Evolutionary conservation across 2,797 vertebrate genomes (phyloP).

Genomic region (Champsocephalus esox): DNA sequence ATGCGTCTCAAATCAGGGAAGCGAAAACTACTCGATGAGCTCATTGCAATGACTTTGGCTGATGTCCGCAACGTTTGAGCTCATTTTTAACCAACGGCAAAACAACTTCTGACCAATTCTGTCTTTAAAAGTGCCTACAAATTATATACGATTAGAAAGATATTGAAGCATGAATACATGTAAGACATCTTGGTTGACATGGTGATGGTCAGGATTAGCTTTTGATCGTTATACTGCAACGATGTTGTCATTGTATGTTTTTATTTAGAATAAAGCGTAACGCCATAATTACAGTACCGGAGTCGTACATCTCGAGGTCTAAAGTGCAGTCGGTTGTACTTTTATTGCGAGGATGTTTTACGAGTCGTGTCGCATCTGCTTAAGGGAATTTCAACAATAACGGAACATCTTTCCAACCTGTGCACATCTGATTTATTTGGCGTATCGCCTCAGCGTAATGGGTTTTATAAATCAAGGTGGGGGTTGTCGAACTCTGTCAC

Average conservation of each 20-base stretch:
- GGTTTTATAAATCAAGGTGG: slow-evolving; percentile 16
- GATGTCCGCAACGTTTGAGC: neutral
- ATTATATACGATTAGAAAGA: neutral
- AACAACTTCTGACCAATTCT: neutral
- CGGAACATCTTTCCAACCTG: slow-evolving; percentile 22
- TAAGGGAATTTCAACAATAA: neutral
- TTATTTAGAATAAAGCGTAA: neutral
- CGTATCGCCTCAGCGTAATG: slow-evolving; percentile 18
- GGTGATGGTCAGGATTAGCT: neutral
- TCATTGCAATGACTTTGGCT: neutral
- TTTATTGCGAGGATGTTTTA: neutral
- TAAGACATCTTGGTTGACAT: neutral
- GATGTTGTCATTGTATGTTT: neutral
- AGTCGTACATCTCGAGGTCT: no score
- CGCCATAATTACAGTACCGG: neutral
- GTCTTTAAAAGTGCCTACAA: neutral
- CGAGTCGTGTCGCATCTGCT: slow-evolving; percentile 12
- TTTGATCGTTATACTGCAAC: neutral
- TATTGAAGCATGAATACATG: neutral
- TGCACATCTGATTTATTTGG: no score
- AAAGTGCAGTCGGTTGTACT: no score
- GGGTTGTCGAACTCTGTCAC: slow-evolving; percentile 13
- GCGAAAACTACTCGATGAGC: neutral
- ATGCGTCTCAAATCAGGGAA: neutral
- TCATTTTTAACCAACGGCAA: neutral